Conservation (phyloP, 1,140 invertebrate genomes). For the Lasaia peninsularis region DNA sequence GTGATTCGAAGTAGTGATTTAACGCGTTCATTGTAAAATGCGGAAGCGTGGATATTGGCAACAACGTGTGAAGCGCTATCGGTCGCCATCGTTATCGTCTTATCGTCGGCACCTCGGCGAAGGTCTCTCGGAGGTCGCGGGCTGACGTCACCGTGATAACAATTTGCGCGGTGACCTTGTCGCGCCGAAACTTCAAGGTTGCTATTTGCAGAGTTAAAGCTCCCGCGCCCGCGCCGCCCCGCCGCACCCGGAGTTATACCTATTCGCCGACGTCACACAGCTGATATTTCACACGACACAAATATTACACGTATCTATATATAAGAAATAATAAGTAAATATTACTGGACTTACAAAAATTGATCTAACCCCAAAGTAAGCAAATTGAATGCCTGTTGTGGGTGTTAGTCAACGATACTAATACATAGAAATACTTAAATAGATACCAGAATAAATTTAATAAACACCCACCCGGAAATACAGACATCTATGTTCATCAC, state of each 20-base stretch:
- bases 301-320: neutral
- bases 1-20: neutral
- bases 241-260: constrained; percentile 52
- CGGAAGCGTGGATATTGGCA: neutral
- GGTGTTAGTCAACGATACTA: no score
- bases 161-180: constrained; percentile 75
- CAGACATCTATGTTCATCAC: no score
- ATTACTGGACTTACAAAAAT: no score
- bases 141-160: constrained; percentile 74
- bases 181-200: constrained; percentile 73
- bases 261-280: constrained; percentile 48
- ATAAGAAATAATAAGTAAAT: no score
- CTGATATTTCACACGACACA: constrained; percentile 23
- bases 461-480: no score
- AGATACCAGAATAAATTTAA: no score
- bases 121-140: constrained; percentile 68
- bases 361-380: no score
- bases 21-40: constrained; percentile 2
- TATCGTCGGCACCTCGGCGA: constrained; percentile 68
- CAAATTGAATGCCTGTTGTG: no score
- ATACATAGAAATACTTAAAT: no score
- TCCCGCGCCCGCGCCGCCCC: constrained; percentile 37
- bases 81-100: constrained; percentile 57
- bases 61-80: constrained; percentile 38
- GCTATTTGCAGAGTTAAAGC: constrained; percentile 67